A percentile compares a stretch with the other conserved stretches of the same genome.
Evolutionary conservation across 2,113 vertebrate species (phyloP).

Genomic region (Piprites chloris): DNA sequence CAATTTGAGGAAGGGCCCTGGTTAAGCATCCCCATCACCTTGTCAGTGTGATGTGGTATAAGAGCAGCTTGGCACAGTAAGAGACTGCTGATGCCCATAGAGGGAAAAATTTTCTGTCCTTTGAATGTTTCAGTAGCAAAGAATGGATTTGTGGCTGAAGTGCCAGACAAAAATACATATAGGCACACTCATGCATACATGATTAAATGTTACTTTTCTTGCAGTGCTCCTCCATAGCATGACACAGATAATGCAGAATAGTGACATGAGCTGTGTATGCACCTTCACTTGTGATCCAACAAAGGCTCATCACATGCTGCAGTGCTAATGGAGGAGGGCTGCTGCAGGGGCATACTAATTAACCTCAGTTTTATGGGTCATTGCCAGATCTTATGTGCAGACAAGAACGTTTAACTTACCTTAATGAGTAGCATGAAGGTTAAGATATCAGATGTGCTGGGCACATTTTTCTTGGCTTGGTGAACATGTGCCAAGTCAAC

Average conservation of each 20-base stretch:
- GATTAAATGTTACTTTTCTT: neutral
- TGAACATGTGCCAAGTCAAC: neutral
- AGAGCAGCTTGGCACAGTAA: neutral
- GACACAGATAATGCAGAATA: neutral
- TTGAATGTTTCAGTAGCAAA: neutral
- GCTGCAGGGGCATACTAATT: neutral
- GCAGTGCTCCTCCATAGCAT: neutral
- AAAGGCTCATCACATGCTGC: neutral
- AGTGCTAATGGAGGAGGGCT: neutral
- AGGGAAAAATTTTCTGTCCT: neutral
- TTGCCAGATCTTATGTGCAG: neutral
- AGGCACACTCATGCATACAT: neutral
- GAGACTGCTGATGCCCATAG: rapidly evolving
- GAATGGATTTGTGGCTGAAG: neutral
- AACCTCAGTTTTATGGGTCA: constrained; percentile 33
- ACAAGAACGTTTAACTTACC: neutral
- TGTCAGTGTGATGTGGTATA: neutral
- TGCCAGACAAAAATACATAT: neutral
- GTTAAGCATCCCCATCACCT: neutral
- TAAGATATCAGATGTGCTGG: neutral
- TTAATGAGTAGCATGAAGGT: constrained; percentile 16
- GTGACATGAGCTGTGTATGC: neutral
- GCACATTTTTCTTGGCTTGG: neutral
- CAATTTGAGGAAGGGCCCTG: neutral
- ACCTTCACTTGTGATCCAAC: neutral